Evolutionary conservation across 2,113 vertebrate species (phyloP).

Genomic region (Cyprinus carpio): DNA sequence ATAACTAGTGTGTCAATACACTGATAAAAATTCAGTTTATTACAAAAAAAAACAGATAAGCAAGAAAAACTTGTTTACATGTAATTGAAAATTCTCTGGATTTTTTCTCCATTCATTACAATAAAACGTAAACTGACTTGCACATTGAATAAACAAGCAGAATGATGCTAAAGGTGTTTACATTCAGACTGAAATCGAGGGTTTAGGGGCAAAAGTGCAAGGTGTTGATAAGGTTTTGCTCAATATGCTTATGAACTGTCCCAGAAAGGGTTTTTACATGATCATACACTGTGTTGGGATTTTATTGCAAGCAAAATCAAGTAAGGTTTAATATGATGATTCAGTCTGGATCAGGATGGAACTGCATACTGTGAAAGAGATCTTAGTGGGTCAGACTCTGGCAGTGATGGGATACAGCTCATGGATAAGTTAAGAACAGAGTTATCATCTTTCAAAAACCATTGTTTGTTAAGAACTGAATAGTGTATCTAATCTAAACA

Average conservation of each 20-base stretch:
- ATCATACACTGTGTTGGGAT: no score
- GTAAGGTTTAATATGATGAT: background rate
- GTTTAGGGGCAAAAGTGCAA: background rate
- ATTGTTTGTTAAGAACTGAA: background rate
- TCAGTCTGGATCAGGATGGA: background rate
- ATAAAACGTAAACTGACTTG: background rate
- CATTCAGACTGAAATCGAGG: background rate
- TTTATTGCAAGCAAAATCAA: no score
- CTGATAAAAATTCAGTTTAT: background rate
- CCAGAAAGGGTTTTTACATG: background rate
- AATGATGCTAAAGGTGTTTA: background rate
- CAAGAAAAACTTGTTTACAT: background rate
- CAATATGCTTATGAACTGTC: background rate
- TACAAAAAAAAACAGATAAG: background rate
- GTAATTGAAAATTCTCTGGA: background rate
- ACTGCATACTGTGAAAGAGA: background rate
- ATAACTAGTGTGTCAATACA: background rate
- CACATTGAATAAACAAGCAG: background rate
- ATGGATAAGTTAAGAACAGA: background rate
- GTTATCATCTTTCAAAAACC: background rate
- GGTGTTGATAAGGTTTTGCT: background rate
- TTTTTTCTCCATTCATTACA: background rate
- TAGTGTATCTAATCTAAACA: background rate
- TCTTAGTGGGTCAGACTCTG: background rate
- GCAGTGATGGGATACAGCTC: background rate